Base-by-base conservation (phyloP, 92 coral and sea anemone species). In the Paramuricea clavata region DNA sequence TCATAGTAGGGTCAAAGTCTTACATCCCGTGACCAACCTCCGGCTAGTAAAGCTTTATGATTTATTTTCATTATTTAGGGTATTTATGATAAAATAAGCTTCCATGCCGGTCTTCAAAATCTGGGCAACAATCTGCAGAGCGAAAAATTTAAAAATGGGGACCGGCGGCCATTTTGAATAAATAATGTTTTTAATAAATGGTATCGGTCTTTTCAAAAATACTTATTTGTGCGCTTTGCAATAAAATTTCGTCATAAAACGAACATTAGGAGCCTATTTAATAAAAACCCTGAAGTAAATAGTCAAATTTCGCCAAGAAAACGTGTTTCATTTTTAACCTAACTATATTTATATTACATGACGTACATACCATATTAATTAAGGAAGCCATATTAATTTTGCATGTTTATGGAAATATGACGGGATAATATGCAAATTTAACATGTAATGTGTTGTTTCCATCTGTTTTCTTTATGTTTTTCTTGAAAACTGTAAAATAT, bases 131-230 rank as follows among this genome's bases (percentile, higher is more conserved):
- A 65, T 65, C 73, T n/a, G 73, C 19, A 65, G 17, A 65, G 31
- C 28, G 7, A 26, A 65, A 21, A 21, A 2, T 65, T 2, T 21
- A 65, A 65, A n/a, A 11, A 6, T 3, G 16, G 73, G 9, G 4
- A 65, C 26, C 22, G 74, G 74, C 35, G 17, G 43, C 74, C 74
- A 67, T 67, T 67, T 67, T 67, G 74, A 67, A 67, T 67, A 67
- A 67, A 67, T 67, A 17, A 67, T 9, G 7, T 25, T 67, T 67
- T 67, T 28, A n/a, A 15, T 15, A 67, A 67, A 17, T 9, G 35
- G 64, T 1, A 56, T 56, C 6, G 4, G 44, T 39, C 44, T 4
- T 10, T 39, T 39, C 4, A 39, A 39, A 39, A 10, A 10, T 10
- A 4, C 5, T 39, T 39, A 10, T 10, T 4, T 39, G 4, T 39